Evolutionary conservation across 2,113 vertebrate genomes (phyloP).

Genomic region (Brachionichthys hirsutus): DNA sequence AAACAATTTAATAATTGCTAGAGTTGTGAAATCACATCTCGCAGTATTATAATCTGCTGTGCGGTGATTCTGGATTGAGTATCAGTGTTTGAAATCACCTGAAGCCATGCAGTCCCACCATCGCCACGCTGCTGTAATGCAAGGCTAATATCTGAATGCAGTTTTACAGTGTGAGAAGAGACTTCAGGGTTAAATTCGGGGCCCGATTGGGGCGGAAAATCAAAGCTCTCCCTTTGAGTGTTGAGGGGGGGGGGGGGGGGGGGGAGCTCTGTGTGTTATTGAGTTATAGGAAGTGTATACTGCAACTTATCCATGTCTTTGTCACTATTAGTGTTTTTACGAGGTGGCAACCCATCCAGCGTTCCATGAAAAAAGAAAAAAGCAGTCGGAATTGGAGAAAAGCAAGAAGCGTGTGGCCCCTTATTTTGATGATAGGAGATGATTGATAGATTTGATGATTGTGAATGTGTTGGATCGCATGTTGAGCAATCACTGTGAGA

Average conservation of each 20-base stretch:
- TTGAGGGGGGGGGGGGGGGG: slow-evolving; percentile 6
- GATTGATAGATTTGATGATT: not conserved
- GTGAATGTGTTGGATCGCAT: slow-evolving; percentile 21
- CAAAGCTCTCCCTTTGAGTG: slow-evolving; percentile 10
- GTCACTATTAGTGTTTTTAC: slow-evolving; percentile 2
- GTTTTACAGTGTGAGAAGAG: not conserved
- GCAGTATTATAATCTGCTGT: too few species aligned
- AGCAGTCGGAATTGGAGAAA: slow-evolving; percentile 20
- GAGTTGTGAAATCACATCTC: too few species aligned
- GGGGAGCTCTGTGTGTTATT: slow-evolving; percentile 4
- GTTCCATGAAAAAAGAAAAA: slow-evolving; percentile 9
- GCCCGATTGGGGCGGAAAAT: not conserved
- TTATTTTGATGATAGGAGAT: slow-evolving; percentile 15
- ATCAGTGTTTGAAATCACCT: slow-evolving; percentile 3
- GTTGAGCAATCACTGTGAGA: slow-evolving; percentile 13
- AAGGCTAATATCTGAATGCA: not conserved
- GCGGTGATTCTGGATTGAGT: not conserved
- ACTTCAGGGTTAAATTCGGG: not conserved
- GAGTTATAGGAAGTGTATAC: slow-evolving; percentile 9
- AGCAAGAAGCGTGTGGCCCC: slow-evolving; percentile 11
- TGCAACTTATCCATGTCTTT: slow-evolving; percentile 1
- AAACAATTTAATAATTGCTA: too few species aligned
- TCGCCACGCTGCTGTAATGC: not conserved
- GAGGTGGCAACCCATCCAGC: slow-evolving; percentile 13
- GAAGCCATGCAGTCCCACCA: not conserved